Evolutionary conservation across 1,140 invertebrate genomes (phyloP).

Genomic region (Drosophila lacertosa): DNA sequence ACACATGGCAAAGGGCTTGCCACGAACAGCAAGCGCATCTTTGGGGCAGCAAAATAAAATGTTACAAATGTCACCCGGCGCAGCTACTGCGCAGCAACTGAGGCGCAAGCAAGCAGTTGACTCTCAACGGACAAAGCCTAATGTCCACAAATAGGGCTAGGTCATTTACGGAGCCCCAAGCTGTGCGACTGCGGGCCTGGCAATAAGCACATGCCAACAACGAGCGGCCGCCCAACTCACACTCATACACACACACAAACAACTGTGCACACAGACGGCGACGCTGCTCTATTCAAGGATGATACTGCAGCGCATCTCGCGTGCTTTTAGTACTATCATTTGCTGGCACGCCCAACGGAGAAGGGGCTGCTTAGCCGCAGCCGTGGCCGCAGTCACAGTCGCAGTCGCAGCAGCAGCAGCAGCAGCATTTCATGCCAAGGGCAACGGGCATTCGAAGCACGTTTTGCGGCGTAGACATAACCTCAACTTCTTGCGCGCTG

Average conservation of each 20-base stretch:
- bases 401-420: slow-evolving; percentile 35
- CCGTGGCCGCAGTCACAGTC: slow-evolving; percentile 35
- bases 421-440: slow-evolving; percentile 49
- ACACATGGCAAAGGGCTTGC: not conserved
- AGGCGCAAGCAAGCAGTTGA: slow-evolving; percentile 42
- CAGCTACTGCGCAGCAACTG: slow-evolving; percentile 42
- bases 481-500: slow-evolving; percentile 81
- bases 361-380: slow-evolving; percentile 31
- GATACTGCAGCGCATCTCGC: slow-evolving; percentile 20
- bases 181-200: slow-evolving; percentile 1
- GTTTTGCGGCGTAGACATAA: slow-evolving; percentile 80
- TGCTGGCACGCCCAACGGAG: slow-evolving; percentile 58
- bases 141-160: slow-evolving; percentile 73
- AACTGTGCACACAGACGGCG: slow-evolving; percentile 9
- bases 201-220: slow-evolving; percentile 27
- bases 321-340: slow-evolving; percentile 9
- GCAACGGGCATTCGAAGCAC: slow-evolving; percentile 62
- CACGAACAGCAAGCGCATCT: slow-evolving; percentile 24
- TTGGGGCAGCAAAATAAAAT: slow-evolving; percentile 36
- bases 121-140: slow-evolving; percentile 38
- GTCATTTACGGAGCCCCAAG: slow-evolving; percentile 59
- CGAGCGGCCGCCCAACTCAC: slow-evolving; percentile 1
- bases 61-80: slow-evolving; percentile 13
- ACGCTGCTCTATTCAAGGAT: slow-evolving; percentile 35
- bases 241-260: slow-evolving; percentile 10